Conservation (phyloP, 2,797 vertebrate species). For the Vireo griseus region DNA sequence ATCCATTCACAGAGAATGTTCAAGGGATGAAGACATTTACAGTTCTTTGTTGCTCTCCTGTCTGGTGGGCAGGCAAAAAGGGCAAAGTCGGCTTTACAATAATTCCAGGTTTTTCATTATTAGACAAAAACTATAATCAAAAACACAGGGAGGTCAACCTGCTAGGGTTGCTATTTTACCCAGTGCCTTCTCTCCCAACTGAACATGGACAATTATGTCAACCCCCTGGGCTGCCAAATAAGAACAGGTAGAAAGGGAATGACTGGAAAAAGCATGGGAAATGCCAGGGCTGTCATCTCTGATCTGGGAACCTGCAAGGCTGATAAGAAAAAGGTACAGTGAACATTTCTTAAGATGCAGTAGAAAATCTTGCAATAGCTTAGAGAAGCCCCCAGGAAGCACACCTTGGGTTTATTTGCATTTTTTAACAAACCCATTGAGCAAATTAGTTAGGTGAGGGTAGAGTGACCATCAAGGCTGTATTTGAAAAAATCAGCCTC, state of each 20-base stretch:
- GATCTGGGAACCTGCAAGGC: neutral
- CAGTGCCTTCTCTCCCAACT: neutral
- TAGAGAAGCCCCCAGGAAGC: neutral
- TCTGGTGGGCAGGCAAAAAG: neutral
- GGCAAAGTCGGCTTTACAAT: neutral
- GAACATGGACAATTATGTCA: neutral
- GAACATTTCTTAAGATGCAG: accelerated
- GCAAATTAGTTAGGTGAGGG: neutral
- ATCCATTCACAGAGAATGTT: neutral
- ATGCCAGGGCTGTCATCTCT: neutral
- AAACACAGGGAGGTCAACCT: neutral
- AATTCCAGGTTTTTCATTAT: neutral
- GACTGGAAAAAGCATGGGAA: neutral
- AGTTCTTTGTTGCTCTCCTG: neutral
- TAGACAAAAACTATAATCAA: neutral
- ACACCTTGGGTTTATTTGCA: neutral
- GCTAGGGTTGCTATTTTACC: neutral
- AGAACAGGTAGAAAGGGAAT: neutral
- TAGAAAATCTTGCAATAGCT: neutral
- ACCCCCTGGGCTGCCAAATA: neutral
- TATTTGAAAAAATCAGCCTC: neutral
- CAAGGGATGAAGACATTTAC: neutral
- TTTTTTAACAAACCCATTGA: neutral
- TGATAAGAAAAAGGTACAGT: neutral
- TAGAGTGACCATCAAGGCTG: neutral